Base-by-base conservation (phyloP, 2,113 vertebrate species). In the Phylloscopus whistleri region DNA sequence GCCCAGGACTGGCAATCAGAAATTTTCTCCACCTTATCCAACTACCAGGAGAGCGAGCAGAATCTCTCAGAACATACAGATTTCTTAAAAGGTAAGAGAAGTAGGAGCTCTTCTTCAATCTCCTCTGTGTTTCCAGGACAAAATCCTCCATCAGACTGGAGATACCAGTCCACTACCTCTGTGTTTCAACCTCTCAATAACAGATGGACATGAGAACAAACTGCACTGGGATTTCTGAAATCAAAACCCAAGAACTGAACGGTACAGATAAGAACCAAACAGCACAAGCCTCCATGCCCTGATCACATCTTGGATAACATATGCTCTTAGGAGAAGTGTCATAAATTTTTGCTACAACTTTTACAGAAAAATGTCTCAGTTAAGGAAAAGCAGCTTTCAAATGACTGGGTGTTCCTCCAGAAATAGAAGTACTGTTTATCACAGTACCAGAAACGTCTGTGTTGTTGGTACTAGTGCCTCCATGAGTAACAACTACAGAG, bases 281-380 rank as follows among this genome's bases (percentile, higher is more conserved):
- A 89, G 16, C 35, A 49, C 33, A 86, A 86, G 60, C 27, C 48
- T 93, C 37, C 9, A 1, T 51, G 26, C 41, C 67, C 69, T 44
- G 51, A 86, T 78, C 86, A 74, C 86, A 78, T 86, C 68, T 90
- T 89, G 86, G 33, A 33, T 90, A 92, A 92, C 94, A 95, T 92
- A 95, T 80, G 94, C 64, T 96, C 80, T 75, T 30, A 33, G 17
- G 33, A 90, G 60, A 95, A n/a, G 55, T 72, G 89, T 21, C 86
- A 74, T 4, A 24, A 24, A 41, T 77, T 93, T 96, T 48, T 89
- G 43, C 59, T 81, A 72, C 72, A 90, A 84, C 80, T 96, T 90
- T 24, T 84, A 84, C 60, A 67, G 76, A 27, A 94, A 78, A 75
- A 33, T 5, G 76, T 84, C 64, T 90, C 86, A 67, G 59, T 63